Evolutionary conservation across 2,888 invertebrate genomes (phyloP), one percentile per base, ranked within the genome.

Genomic region (Trichogramma dendrolimi): DNA sequence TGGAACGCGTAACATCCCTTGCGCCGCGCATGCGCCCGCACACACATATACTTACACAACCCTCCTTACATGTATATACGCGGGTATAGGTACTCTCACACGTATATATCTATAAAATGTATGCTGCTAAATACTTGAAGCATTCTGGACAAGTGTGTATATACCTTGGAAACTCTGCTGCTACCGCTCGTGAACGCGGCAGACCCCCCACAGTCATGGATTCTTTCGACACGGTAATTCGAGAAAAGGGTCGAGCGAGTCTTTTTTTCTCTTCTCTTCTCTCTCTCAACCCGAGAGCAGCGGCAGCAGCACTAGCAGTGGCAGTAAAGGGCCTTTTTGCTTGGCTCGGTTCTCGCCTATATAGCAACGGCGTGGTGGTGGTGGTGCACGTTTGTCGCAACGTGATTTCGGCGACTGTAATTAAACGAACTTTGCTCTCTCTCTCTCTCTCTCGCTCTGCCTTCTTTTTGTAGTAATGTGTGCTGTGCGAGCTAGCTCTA

Each of bases 1-100:
- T 8, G 58, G 58, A 55, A 61, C 58, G 61, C 58, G 58, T 51
- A 58, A 55, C 62, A 47, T 49, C 54, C 60, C 47, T 57, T 47
- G 49, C 46, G 6, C 27, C 42, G 27, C 27, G 27, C 27, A 27
- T 27, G 27, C 27, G 27, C 27, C 27, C 27, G 2, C 27, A 2
- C 27, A 27, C 2, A 27, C 27, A 27, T 0, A 27, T 27, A 27
- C 27, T 27, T 27, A 27, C 27, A 27, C 27, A 27, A 27, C 27
- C 3, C 27, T 27, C 27, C 27, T 27, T 27, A 27, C 27, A 27
- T 27, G 27, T 27, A 27, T 27, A 27, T 27, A 27, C 27, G 27
- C 27, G 27, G 27, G 27, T 27, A 27, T 27, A 27, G 27, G 27
- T 27, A 27, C 27, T 27, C 27, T 27, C 27, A 27, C 27, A 27